Percentiles rank a stretch among this genome's conserved stretches.
Evolutionary conservation across 2,797 vertebrate genomes (phyloP).

Genomic region (Phrynocephalus forsythii): DNA sequence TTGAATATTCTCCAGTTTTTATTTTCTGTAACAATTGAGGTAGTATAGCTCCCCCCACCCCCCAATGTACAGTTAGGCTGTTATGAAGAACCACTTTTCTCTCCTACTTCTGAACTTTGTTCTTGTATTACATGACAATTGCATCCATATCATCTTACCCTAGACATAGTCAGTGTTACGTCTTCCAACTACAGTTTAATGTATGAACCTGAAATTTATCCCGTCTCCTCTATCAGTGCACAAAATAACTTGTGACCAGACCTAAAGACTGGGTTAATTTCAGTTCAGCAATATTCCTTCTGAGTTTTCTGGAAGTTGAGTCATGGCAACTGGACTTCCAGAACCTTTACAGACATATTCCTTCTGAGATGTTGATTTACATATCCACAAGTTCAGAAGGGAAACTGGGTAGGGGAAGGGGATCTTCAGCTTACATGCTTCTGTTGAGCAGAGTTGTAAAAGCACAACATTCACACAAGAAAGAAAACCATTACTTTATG

Average conservation of each 20-base stretch:
- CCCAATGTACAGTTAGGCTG: background rate
- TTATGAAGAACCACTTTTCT: background rate
- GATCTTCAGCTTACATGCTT: background rate
- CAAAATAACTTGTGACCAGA: background rate
- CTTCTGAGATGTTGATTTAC: background rate
- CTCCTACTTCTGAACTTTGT: background rate
- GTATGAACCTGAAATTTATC: background rate
- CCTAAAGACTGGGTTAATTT: background rate
- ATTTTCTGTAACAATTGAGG: background rate
- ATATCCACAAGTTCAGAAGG: background rate
- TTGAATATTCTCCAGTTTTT: background rate
- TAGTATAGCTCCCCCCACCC: background rate
- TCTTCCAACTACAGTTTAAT: background rate
- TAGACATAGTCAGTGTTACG: too few relatives aligned
- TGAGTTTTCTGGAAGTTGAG: too few relatives aligned
- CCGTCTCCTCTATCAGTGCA: background rate
- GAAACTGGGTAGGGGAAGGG: background rate
- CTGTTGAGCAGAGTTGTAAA: background rate
- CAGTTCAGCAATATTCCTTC: too few relatives aligned
- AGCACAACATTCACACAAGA: constrained; percentile 9
- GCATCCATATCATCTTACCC: too few relatives aligned
- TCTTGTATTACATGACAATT: background rate
- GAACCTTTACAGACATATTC: too few relatives aligned
- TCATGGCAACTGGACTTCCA: too few relatives aligned
- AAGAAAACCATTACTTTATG: background rate